Base-by-base conservation (phyloP, 2,113 vertebrate genomes). In the Apteryx mantelli region DNA sequence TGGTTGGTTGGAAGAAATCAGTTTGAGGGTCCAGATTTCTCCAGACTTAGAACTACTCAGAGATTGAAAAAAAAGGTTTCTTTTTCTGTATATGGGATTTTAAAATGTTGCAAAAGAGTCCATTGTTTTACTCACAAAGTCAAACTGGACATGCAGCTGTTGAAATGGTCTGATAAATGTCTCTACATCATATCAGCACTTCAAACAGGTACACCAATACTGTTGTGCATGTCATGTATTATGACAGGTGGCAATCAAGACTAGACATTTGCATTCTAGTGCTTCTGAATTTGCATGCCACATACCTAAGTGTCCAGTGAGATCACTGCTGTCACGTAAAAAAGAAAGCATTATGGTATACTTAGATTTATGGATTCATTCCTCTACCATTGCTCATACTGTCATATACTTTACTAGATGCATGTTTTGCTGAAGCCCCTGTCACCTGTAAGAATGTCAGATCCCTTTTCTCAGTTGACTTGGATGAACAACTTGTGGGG, bases 291-390 rank as follows among this genome's bases (percentile, higher is more conserved):
- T 82, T 86, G 4, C 13, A 11, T 55, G 18, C 2, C 52, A 10
- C 0, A 0, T 38, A 11, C 46, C 55, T 17, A n/a, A 20, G 64
- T 56, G 38, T 11, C 18, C 55, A 71, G 19, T 42, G n/a, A 82
- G 32, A 61, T 75, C 65, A 32, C 12, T 2, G 1, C 40, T 89
- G 84, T 44, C 24, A 42, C 2, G 1, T 44, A 40, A 48, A 75
- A 84, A 71, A n/a, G 2, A 32, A 25, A 21, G 36, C 21, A n/a
- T 75, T 82, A 71, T 64, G 8, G 10, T 34, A n/a, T 14, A 75
- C 52, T 46, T 64, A 79, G 7, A 15, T 76, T 60, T 61, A 42
- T 36, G 20, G 28, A 52, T 86, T 80, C 91, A 48, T 81, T 86
- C 22, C 69, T 91, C 46, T 21, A 58, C 7, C 20, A 5, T 7